Conservation (phyloP, 2,113 vertebrate genomes). For the Ginglymostoma cirratum region DNA sequence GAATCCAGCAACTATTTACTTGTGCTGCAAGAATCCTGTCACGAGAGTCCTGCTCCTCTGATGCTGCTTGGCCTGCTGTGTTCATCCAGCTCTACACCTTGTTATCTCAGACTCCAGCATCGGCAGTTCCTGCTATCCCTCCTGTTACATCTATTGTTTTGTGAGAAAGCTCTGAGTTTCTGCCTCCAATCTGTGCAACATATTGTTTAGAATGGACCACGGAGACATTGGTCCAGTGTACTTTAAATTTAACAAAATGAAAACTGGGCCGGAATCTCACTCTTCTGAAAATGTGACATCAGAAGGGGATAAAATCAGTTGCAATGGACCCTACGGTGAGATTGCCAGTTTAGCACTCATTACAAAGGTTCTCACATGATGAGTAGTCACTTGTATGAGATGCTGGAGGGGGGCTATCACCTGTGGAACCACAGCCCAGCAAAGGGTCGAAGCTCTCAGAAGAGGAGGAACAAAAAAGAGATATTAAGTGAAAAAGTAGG, state of each 20-base stretch:
- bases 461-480: background rate
- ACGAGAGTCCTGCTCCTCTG: too few species aligned
- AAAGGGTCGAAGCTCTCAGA: background rate
- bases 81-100: too few species aligned
- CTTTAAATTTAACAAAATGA: background rate
- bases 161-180: background rate
- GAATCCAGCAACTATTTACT: background rate
- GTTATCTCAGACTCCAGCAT: too few species aligned
- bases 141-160: background rate
- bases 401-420: background rate
- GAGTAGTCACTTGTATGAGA: background rate
- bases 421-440: background rate
- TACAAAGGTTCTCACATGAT: background rate
- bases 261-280: background rate
- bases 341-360: background rate
- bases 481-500: background rate
- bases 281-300: background rate
- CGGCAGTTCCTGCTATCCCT: too few species aligned
- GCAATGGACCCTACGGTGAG: background rate
- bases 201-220: background rate
- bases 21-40: background rate
- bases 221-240: background rate
- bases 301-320: background rate
- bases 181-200: background rate
- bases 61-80: too few species aligned